Conservation (phyloP, 2,888 invertebrate genomes). For the Liodrosophila aerea region DNA sequence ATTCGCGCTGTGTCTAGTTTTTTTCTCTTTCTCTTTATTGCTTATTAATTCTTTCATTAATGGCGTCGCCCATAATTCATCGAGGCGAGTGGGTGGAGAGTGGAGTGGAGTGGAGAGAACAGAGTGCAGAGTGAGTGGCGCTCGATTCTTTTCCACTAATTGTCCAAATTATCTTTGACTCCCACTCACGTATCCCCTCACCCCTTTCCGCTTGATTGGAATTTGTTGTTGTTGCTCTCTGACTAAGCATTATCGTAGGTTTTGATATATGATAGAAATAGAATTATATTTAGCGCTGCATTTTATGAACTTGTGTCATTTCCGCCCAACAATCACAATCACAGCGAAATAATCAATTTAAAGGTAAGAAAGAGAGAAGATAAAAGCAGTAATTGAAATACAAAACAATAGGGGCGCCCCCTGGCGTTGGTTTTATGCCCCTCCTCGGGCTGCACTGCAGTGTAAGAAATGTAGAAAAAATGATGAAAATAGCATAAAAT, state of each 20-base stretch:
- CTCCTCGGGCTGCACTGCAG: slow-evolving; percentile 41
- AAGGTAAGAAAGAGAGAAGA: slow-evolving; percentile 15
- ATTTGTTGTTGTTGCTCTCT: slow-evolving; percentile 47
- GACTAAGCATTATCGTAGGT: slow-evolving; percentile 46
- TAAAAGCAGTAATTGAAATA: slow-evolving; percentile 34
- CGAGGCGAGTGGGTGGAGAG: slow-evolving; percentile 33
- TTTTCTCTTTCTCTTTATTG: slow-evolving; percentile 40
- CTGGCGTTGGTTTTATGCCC: slow-evolving; percentile 48
- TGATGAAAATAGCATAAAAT: slow-evolving; percentile 58
- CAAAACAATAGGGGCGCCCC: slow-evolving; percentile 18
- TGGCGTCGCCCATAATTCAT: slow-evolving; percentile 64
- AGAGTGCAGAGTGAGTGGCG: slow-evolving; percentile 44
- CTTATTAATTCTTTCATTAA: slow-evolving; percentile 59
- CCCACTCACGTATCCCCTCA: slow-evolving; percentile 1
- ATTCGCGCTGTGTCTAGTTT: slow-evolving; percentile 29
- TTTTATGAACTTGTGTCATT: slow-evolving; percentile 51
- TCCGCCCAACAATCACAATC: slow-evolving; percentile 32
- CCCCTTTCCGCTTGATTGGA: slow-evolving; percentile 43
- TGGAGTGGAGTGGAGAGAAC: neutral
- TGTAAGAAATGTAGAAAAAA: slow-evolving; percentile 29
- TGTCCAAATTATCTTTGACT: slow-evolving; percentile 52
- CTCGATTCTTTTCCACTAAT: slow-evolving; percentile 57
- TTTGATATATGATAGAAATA: slow-evolving; percentile 11
- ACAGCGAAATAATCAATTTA: slow-evolving; percentile 39
- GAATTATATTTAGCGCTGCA: slow-evolving; percentile 28